Evolutionary conservation across 2,797 vertebrate species (phyloP), one percentile per base, ranked within the genome.

Genomic region (Tadarida brasiliensis): DNA sequence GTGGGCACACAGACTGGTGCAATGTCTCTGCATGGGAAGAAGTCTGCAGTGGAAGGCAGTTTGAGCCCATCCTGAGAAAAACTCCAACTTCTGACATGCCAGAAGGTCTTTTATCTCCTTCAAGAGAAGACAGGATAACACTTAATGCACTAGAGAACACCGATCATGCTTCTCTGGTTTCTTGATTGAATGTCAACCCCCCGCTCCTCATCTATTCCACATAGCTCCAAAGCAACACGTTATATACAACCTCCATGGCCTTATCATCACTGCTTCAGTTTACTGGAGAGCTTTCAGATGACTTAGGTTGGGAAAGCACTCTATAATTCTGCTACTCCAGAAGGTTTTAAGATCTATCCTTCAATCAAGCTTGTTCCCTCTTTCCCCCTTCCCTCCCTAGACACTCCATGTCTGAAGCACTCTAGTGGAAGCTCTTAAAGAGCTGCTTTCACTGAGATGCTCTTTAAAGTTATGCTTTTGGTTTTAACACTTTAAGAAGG

Each of bases 401-500:
- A 76, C 61, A 87, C 33, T 71, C 28, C 33, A 24, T 39, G 47
- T 30, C 17, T 78, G 68, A 68, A 84, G 16, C 68, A 35, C 4
- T 88, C 26, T 24, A 68, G 8, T 30, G 33, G 68, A 80, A 26
- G 57, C 57, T 80, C n/a, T n/a, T 92, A 91, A 70, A 81, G 22
- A 80, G 28, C 16, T 61, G 47, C 44, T 78, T 95, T 78, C 56
- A 61, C 2, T 73, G 44, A 86, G 9, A 19, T 80, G 24, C 22
- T 73, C 56, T 91, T 87, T 30, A 68, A 82, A 78, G 5, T n/a
- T 51, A 9, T 44, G 51, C 63, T 68, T 95, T 88, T 65, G 26
- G 57, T 78, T 95, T 89, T 87, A 65, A 78, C 59, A 81, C n/a
- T 80, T 83, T 51, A 83, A 67, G 65, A 80, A 35, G 20, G 26